Conservation (phyloP, 2,888 invertebrate species). For the Amphimallon solstitiale region DNA sequence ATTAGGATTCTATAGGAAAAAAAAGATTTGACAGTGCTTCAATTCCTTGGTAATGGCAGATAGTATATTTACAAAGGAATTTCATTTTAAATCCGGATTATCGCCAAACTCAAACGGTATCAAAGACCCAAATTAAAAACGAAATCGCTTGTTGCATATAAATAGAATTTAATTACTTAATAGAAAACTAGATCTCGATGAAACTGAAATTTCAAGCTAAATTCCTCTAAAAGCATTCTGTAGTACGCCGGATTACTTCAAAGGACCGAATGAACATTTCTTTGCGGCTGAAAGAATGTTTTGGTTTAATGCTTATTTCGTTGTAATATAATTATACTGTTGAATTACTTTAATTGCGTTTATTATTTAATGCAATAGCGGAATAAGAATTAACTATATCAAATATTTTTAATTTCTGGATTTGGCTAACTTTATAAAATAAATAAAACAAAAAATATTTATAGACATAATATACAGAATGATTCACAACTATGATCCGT, state of each 20-base stretch:
- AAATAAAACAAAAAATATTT: too few relatives aligned
- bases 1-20: constrained; percentile 12
- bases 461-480: too few relatives aligned
- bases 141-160: constrained; percentile 22
- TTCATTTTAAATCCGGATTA: constrained; percentile 34
- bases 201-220: constrained; percentile 12
- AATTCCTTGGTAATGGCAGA: constrained; percentile 6
- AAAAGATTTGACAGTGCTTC: constrained; percentile 29
- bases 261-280: constrained; percentile 12
- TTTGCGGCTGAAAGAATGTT: constrained; percentile 16
- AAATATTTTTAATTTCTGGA: too few relatives aligned
- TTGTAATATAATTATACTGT: constrained; percentile 25
- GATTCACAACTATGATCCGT: too few relatives aligned
- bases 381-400: background rate
- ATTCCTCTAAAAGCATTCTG: constrained; percentile 6
- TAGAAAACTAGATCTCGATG: constrained; percentile 10
- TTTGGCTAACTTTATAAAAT: too few relatives aligned
- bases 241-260: constrained; percentile 25
- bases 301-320: constrained; percentile 19
- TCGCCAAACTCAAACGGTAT: constrained; percentile 7
- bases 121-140: constrained; percentile 32
- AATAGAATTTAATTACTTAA: constrained; percentile 29
- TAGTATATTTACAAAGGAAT: constrained; percentile 18
- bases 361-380: background rate
- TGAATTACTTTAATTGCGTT: constrained; percentile 6